phyloP scores from a whole-genome alignment of 1,140 invertebrate genomes.

The Zaprionus nigranus region DNA sequence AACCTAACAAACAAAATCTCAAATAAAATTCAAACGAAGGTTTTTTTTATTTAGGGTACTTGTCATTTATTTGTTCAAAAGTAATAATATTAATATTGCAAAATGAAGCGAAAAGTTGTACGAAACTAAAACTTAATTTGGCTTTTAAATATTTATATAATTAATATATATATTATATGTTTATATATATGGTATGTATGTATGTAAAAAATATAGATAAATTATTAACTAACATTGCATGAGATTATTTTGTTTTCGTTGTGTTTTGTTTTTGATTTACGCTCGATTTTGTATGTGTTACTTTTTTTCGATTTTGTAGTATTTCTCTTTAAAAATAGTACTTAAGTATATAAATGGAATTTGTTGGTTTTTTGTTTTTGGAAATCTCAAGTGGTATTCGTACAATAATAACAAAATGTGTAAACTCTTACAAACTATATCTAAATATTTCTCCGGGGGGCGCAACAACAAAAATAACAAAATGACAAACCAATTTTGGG shows the following conservation, averaged over 20 bases:
- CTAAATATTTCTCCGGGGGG: slow-evolving; percentile 15
- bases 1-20: too few relatives aligned
- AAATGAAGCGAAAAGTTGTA: slow-evolving; percentile 64
- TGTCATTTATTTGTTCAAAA: slow-evolving; percentile 69
- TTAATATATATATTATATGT: background rate
- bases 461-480: slow-evolving; percentile 6
- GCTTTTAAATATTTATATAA: slow-evolving; percentile 60
- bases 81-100: slow-evolving; percentile 79
- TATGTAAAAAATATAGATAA: slow-evolving; percentile 36
- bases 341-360: slow-evolving; percentile 58
- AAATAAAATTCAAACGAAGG: background rate
- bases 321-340: slow-evolving; percentile 33
- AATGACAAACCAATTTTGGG: slow-evolving; percentile 17
- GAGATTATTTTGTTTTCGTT: slow-evolving; percentile 58
- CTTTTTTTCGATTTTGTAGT: slow-evolving; percentile 23
- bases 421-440: slow-evolving; percentile 6
- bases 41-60: slow-evolving; percentile 19
- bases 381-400: slow-evolving; percentile 70
- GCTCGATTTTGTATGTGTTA: background rate
- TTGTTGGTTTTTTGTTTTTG: slow-evolving; percentile 48
- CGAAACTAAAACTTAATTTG: slow-evolving; percentile 64
- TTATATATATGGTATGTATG: background rate
- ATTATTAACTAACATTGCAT: slow-evolving; percentile 73
- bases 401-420: slow-evolving; percentile 49
- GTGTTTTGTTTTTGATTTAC: slow-evolving; percentile 15